These are phyloP conservation scores for Acrossocheilus wenchowensis DNA, from an alignment of 2,797 vertebrate species.

Conservation along the genomic window DNA sequence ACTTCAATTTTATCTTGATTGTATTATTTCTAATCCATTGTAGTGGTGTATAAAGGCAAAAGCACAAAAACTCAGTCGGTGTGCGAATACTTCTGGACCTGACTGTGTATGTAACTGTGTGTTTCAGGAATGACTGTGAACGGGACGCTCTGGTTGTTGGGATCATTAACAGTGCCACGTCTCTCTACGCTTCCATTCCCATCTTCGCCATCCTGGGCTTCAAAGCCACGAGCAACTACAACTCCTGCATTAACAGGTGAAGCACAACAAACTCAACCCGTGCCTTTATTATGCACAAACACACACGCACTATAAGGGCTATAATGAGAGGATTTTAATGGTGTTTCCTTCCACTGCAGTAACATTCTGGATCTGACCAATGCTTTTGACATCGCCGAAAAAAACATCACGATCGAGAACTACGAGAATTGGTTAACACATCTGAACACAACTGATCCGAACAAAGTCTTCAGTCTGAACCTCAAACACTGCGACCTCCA, in stretches of 20 bases:
- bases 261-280: no score
- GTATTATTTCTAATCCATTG: no score
- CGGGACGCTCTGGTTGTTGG: slow-evolving; percentile 86
- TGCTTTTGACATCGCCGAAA: slow-evolving; percentile 82
- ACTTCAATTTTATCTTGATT: no score
- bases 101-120: neutral
- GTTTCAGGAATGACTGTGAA: slow-evolving; percentile 88
- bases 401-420: slow-evolving; percentile 79
- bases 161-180: slow-evolving; percentile 88
- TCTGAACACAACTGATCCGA: slow-evolving; percentile 72
- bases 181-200: slow-evolving; percentile 87
- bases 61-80: no score
- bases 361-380: slow-evolving; percentile 85
- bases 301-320: neutral
- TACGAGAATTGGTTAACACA: slow-evolving; percentile 72
- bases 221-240: slow-evolving; percentile 82
- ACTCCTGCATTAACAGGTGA: slow-evolving; percentile 80
- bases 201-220: slow-evolving; percentile 93
- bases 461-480: slow-evolving; percentile 66
- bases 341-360: slow-evolving; percentile 67
- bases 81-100: no score
- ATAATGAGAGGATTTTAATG: neutral
- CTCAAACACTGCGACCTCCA: slow-evolving; percentile 80
- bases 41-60: no score
- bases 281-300: no score